Base-by-base conservation (phyloP, 2,888 invertebrate species). In the Eristalis tenax region DNA sequence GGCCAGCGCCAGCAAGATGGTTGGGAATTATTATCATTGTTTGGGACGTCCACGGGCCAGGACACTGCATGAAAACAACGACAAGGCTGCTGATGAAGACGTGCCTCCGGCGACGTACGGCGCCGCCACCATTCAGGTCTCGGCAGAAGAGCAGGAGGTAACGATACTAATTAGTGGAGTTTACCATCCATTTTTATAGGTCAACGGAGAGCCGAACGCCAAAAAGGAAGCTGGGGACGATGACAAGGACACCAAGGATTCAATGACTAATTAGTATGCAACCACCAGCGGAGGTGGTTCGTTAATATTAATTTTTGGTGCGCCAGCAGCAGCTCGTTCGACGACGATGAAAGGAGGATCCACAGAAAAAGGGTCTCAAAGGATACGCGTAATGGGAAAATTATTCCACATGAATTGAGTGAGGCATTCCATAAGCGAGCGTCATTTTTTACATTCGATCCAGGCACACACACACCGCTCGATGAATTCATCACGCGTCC, bases 251-350 rank as follows among this genome's bases (percentile, higher is more conserved):
- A 56, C 56, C 74, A 83, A 71, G 79, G 79, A 83, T 73, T 35
- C 66, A 64, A 79, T 80, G 79, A 87, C 83, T 83, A 79, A 87
- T 87, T 87, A 83, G 87, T 87, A 83, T 87, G 87, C 87, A 87
- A 76, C 76, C 83, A 69, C 75, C 75, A 80, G 38, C 66, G 71
- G 59, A 76, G 79, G 18, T 11, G 75, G 75, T 79, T 79, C 71
- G 87, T 73, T 76, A 83, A 80, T 83, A 87, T 76, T 83, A 80
- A 83, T 87, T 76, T 50, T 87, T 80, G 74, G 28, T 71, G 43
- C 64, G 68, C 57, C 79, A 79, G 71, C 79, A 73, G 43, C 28
- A 65, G 75, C 26, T 26, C 26, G 2, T 26, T 26, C 61, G n/a
- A 13, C 2, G 4, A n/a, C 8, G 6, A 18, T n/a, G 18, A 8